These are phyloP conservation scores for Eupithecia inturbata DNA, from an alignment of 2,888 invertebrate species.

Conservation along the genomic window DNA sequence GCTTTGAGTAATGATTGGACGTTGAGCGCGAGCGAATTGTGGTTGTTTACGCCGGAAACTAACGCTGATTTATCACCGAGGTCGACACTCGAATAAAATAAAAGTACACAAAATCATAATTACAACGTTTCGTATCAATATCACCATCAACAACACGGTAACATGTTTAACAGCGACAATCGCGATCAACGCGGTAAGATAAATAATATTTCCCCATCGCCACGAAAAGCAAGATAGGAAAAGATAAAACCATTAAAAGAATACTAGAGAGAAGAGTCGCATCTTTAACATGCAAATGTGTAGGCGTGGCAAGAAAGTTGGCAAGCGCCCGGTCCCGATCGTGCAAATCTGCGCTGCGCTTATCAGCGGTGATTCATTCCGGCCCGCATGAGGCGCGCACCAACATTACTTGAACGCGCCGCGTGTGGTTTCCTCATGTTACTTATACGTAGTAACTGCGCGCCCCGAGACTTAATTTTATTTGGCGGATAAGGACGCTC, in stretches of 20 bases:
- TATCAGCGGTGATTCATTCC: slow-evolving; percentile 81
- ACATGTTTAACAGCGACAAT: slow-evolving; percentile 3
- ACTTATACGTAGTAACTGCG: slow-evolving; percentile 70
- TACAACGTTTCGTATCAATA: slow-evolving; percentile 52
- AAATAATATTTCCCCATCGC: slow-evolving; percentile 19
- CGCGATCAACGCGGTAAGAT: slow-evolving; percentile 52
- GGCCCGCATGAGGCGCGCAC: slow-evolving; percentile 55
- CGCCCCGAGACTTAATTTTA: slow-evolving; percentile 69
- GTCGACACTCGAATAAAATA: slow-evolving; percentile 56
- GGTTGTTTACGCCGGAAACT: slow-evolving; percentile 75
- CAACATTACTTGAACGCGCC: slow-evolving; percentile 53
- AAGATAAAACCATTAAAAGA: slow-evolving; percentile 52
- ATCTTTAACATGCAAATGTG: slow-evolving; percentile 73
- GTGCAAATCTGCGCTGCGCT: slow-evolving; percentile 78
- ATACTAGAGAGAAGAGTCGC: slow-evolving; percentile 59
- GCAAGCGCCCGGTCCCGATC: slow-evolving; percentile 62
- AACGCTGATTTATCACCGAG: slow-evolving; percentile 73
- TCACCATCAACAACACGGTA: slow-evolving; percentile 29
- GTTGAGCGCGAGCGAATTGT: slow-evolving; percentile 61
- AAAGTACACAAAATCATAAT: slow-evolving; percentile 61
- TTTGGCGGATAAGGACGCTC: slow-evolving; percentile 73
- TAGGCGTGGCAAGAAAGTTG: slow-evolving; percentile 69
- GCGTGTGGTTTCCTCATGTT: slow-evolving; percentile 57
- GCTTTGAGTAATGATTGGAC: slow-evolving; percentile 80
- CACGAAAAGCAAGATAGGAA: slow-evolving; percentile 42